Evolutionary conservation across 1,140 invertebrate genomes (phyloP).

Genomic region (Lepidostoma basale): DNA sequence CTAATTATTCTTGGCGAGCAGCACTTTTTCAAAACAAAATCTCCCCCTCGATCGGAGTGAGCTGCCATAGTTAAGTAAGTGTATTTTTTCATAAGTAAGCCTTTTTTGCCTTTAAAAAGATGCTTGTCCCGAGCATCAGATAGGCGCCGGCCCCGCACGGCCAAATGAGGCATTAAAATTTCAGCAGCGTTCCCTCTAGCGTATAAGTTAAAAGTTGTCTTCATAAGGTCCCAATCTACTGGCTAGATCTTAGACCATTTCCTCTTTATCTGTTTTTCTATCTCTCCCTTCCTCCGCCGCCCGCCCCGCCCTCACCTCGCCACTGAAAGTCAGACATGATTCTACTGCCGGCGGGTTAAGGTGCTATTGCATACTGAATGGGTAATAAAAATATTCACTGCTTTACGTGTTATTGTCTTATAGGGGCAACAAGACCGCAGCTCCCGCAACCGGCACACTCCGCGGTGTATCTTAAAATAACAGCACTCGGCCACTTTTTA

Average conservation of each 20-base stretch:
- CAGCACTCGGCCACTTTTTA: no score
- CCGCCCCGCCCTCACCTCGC: background rate
- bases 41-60: no score
- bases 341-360: constrained; percentile 13
- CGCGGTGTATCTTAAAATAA: no score
- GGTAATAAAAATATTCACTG: constrained; percentile 28
- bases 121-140: constrained; percentile 19
- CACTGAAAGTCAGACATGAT: constrained; percentile 19
- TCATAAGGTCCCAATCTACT: constrained; percentile 39
- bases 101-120: constrained; percentile 28
- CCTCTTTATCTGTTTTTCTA: constrained; percentile 46
- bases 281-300: constrained; percentile 26
- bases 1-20: no score
- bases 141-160: constrained; percentile 29
- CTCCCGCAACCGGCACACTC: constrained; percentile 12
- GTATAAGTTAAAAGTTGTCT: constrained; percentile 46
- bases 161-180: constrained; percentile 45
- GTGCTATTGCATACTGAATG: constrained; percentile 31
- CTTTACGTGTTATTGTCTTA: constrained; percentile 24
- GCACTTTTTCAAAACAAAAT: no score
- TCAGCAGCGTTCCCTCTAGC: constrained; percentile 35
- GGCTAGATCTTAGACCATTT: constrained; percentile 43
- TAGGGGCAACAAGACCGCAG: background rate
- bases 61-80: no score
- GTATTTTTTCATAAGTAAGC: no score